Percentiles rank a stretch among this genome's conserved stretches.
phyloP scores from a whole-genome alignment of 2,888 invertebrate genomes.

The Pecten maximus region DNA sequence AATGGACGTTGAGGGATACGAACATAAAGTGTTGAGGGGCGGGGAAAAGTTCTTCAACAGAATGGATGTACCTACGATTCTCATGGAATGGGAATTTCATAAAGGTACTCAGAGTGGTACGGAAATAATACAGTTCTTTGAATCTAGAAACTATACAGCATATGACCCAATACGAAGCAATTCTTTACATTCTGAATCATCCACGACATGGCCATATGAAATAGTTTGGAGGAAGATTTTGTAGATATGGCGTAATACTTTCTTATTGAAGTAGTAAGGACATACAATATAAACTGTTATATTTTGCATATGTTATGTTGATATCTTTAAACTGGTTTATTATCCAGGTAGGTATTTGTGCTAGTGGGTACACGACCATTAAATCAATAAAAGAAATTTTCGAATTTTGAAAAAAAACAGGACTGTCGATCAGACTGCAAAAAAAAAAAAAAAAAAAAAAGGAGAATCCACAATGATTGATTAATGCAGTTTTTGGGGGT shows the following conservation, averaged over 20 bases:
- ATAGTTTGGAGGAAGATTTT: not conserved
- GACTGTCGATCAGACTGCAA: too few species aligned
- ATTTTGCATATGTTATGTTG: too few species aligned
- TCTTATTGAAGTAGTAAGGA: too few species aligned
- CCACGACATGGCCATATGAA: not conserved
- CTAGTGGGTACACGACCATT: too few species aligned
- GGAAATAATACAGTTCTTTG: not conserved
- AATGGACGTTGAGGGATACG: not conserved
- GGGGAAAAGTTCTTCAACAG: not conserved
- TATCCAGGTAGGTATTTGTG: too few species aligned
- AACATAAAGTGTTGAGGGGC: not conserved
- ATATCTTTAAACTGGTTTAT: too few species aligned
- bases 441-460: too few species aligned
- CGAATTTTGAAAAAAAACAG: too few species aligned
- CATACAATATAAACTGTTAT: too few species aligned
- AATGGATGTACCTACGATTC: not conserved
- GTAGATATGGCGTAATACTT: not conserved
- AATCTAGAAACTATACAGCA: not conserved
- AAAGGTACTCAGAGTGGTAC: not conserved
- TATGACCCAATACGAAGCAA: not conserved
- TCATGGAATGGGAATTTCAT: slow-evolving; percentile 1
- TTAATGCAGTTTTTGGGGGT: too few species aligned
- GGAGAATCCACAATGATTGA: too few species aligned
- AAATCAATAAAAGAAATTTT: too few species aligned
- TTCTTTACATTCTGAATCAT: not conserved